A percentile compares a stretch with the other conserved stretches of the same genome.
These are phyloP conservation scores for Hydropotes inermis DNA, from an alignment of 2,113 vertebrate genomes.

Conservation along the genomic window DNA sequence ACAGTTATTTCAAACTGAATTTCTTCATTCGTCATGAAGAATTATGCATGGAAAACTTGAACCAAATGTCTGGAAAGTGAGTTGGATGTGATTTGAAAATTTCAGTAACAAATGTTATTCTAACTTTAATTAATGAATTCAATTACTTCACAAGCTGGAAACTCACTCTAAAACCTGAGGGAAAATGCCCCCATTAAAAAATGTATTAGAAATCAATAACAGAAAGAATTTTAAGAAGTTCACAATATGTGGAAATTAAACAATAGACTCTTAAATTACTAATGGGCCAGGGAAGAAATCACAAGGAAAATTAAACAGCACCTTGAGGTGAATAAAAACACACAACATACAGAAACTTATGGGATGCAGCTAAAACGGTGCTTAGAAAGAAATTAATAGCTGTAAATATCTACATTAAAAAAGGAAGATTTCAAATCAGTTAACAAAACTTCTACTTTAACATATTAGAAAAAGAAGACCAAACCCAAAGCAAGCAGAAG, in stretches of 20 bases:
- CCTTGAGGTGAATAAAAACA: not conserved
- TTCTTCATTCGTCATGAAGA: constrained; percentile 33
- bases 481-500: not conserved
- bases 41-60: constrained; percentile 5
- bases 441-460: not conserved
- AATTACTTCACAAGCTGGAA: not conserved
- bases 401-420: not conserved
- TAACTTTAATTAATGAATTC: not conserved
- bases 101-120: constrained; percentile 20
- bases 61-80: constrained; percentile 34
- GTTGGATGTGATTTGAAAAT: constrained; percentile 9
- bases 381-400: not conserved
- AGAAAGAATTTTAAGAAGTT: not conserved
- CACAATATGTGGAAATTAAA: not conserved
- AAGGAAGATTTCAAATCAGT: not conserved
- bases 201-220: not conserved
- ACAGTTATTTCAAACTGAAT: constrained; percentile 25
- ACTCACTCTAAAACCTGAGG: not conserved
- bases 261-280: not conserved
- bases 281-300: not conserved
- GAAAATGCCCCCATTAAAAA: not conserved
- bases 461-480: not conserved
- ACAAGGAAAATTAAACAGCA: not conserved
- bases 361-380: not conserved
- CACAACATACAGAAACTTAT: not conserved